These are phyloP conservation scores for Lepilemur ruficaudatus DNA, from an alignment of 2,797 vertebrate species.

Conservation along the genomic window DNA sequence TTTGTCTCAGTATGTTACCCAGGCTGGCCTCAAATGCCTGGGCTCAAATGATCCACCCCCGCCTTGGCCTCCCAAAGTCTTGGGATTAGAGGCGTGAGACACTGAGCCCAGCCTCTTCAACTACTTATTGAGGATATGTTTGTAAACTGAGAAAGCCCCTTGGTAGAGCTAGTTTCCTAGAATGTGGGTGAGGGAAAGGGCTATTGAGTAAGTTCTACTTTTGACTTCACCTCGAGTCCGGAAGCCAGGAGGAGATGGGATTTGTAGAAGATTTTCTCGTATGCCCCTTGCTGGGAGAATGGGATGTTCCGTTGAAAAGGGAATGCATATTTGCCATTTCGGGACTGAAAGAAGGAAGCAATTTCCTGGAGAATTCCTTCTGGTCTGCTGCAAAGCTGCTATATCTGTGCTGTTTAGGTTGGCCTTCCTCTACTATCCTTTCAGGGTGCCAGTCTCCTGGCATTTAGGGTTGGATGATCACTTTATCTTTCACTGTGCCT, in stretches of 20 bases:
- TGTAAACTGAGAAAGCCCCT: not conserved
- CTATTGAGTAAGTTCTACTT: not conserved
- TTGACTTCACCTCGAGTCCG: not conserved
- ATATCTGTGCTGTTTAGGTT: not conserved
- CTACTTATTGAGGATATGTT: not conserved
- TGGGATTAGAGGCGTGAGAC: too few species aligned
- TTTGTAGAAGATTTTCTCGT: not conserved
- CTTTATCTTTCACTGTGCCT: constrained; percentile 19
- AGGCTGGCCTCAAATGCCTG: not conserved
- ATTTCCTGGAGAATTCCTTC: not conserved
- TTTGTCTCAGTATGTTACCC: not conserved
- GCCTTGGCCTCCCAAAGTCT: too few species aligned
- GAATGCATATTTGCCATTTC: not conserved
- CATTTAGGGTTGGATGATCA: not conserved
- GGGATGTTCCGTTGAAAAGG: not conserved
- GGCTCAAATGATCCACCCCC: too few species aligned
- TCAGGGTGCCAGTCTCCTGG: not conserved
- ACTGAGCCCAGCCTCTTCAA: not conserved
- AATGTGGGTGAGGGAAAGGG: not conserved
- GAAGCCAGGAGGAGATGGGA: not conserved
- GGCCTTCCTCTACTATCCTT: not conserved
- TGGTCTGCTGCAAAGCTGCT: not conserved
- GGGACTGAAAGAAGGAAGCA: not conserved
- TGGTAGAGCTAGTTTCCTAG: not conserved
- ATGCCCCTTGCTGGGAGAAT: not conserved